phyloP scores from a whole-genome alignment of 1,140 invertebrate species.

The Caenorhabditis elegans region DNA sequence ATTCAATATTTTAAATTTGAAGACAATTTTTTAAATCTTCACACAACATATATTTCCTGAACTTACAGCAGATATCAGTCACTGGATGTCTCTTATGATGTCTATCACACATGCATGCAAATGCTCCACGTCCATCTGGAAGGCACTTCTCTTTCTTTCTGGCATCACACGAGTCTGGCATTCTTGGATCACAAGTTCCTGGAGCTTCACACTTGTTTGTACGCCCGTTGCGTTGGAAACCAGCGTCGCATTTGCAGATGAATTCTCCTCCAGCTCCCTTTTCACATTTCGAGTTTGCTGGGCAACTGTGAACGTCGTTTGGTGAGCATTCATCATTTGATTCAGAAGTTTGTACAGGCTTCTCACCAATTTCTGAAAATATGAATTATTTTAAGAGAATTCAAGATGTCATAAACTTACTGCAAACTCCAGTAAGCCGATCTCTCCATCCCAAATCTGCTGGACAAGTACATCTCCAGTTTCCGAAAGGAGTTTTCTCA shows the following conservation, averaged over 20 bases:
- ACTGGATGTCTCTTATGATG: constrained; percentile 60
- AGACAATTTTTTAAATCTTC: no score
- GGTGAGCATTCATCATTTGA: constrained; percentile 37
- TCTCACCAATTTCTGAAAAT: constrained; percentile 38
- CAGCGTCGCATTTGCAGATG: constrained; percentile 47
- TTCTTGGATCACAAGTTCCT: constrained; percentile 60
- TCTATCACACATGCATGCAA: constrained; percentile 61
- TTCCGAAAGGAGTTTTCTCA: constrained; percentile 58
- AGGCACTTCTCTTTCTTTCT: constrained; percentile 64
- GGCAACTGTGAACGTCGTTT: constrained; percentile 33
- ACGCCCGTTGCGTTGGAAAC: constrained; percentile 56
- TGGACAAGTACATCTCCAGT: constrained; percentile 62
- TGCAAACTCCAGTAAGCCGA: constrained; percentile 56
- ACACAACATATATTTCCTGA: background rate
- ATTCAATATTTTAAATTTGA: no score
- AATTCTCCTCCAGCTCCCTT: constrained; percentile 36
- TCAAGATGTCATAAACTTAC: constrained; percentile 29
- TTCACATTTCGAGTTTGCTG: constrained; percentile 48
- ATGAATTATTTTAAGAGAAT: background rate
- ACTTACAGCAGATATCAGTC: constrained; percentile 63
- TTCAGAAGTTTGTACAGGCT: background rate
- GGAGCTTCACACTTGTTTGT: constrained; percentile 57
- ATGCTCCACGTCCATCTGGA: constrained; percentile 56
- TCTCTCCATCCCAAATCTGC: constrained; percentile 54
- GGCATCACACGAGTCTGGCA: constrained; percentile 56